These are phyloP conservation scores for Sarotherodon lohbergeri DNA, from an alignment of 2,113 vertebrate genomes.

Conservation along the genomic window DNA sequence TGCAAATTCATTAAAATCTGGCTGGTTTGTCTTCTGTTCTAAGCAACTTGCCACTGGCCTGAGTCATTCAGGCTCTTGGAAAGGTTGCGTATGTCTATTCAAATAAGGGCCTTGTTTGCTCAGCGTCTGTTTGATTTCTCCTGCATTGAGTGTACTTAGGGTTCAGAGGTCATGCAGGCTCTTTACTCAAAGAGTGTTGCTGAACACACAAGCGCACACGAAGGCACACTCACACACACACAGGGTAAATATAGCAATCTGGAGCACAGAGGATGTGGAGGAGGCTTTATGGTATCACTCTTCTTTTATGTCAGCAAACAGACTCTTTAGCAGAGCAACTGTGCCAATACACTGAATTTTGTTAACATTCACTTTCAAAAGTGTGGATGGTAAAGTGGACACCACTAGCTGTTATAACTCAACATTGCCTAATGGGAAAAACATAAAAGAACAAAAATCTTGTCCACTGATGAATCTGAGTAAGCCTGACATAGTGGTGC, in stretches of 20 bases:
- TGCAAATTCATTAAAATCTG: slow-evolving; percentile 35
- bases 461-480: background rate
- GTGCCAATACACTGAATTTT: slow-evolving; percentile 55
- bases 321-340: slow-evolving; percentile 41
- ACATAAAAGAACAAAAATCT: background rate
- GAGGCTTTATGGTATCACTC: slow-evolving; percentile 60
- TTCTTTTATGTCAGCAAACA: slow-evolving; percentile 68
- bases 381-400: background rate
- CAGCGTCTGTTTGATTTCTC: slow-evolving; percentile 69
- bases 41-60: slow-evolving; percentile 1
- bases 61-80: slow-evolving; percentile 44
- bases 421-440: background rate
- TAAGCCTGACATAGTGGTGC: slow-evolving; percentile 3
- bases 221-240: slow-evolving; percentile 43
- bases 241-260: slow-evolving; percentile 72
- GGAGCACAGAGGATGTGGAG: slow-evolving; percentile 55
- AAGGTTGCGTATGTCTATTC: slow-evolving; percentile 61
- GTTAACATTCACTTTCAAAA: background rate
- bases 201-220: slow-evolving; percentile 66
- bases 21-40: background rate
- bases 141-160: slow-evolving; percentile 64
- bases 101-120: slow-evolving; percentile 69
- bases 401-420: background rate
- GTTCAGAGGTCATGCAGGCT: slow-evolving; percentile 70
- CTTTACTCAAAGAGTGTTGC: slow-evolving; percentile 67